Base-by-base conservation (phyloP, 2,888 invertebrate species). In the Drosophila pegasa region DNA sequence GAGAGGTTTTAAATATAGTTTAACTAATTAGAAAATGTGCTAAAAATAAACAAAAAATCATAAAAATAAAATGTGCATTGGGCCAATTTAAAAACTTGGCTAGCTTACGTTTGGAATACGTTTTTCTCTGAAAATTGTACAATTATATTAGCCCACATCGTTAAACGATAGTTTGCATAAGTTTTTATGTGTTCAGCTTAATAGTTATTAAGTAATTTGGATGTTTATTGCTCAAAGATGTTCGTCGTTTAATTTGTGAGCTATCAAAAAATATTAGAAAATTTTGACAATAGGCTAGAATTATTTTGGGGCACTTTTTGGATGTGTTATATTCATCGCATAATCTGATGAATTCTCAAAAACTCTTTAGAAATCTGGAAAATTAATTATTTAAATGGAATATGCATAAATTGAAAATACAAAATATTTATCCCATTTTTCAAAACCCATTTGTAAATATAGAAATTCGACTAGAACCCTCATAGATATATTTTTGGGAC, bases 401-500 rank as follows among this genome's bases (percentile, higher is more conserved):
- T 7, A 25, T 43, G 1, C 9, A 43, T 9, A 4, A 43, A 25
- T 25, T n/a, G n/a, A n/a, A n/a, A n/a, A n/a, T n/a, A n/a, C n/a
- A n/a, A n/a, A n/a, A n/a, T n/a, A n/a, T n/a, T n/a, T n/a, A n/a
- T n/a, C n/a, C n/a, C n/a, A n/a, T n/a, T n/a, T n/a, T n/a, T n/a
- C n/a, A n/a, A n/a, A n/a, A n/a, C n/a, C n/a, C n/a, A 31, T 41
- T 22, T 40, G 10, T 1, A 22, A 9, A 37, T 25, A 5, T 6
- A 5, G 2, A 8, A 14, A 16, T 14, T 12, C 29, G n/a, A 22
- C 7, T 14, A 25, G 22, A 31, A 54, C 38, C 29, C 43, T n/a
- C 33, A 33, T 6, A 56, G 18, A 74, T 25, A 45, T 38, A 43
- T 1, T 14, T 45, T 18, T 63, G 10, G 33, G 31, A 65, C 41